Percentiles rank a stretch among this genome's conserved stretches.
Evolutionary conservation across 1,140 invertebrate species (phyloP).

Genomic region (Proctacanthus coquilletti): DNA sequence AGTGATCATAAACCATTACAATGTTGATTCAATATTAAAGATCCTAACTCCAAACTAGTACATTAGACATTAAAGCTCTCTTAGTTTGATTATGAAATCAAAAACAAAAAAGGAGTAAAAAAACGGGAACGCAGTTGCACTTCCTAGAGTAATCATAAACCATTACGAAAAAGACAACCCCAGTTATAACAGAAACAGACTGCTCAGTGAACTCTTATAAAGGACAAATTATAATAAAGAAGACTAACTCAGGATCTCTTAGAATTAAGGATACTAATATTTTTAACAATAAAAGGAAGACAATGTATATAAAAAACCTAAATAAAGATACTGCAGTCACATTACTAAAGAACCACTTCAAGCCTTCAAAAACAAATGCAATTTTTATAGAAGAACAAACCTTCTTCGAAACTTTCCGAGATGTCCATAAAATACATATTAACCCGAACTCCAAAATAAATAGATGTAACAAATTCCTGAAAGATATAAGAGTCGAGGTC

Average conservation of each 20-base stretch:
- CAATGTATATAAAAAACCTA: no score
- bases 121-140: constrained; percentile 20
- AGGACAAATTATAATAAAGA: background rate
- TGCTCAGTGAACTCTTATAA: background rate
- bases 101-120: constrained; percentile 25
- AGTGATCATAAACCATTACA: constrained; percentile 35
- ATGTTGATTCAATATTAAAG: constrained; percentile 33
- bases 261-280: background rate
- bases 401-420: no score
- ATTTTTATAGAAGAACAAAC: no score
- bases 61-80: constrained; percentile 30
- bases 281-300: no score
- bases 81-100: constrained; percentile 30
- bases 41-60: constrained; percentile 27
- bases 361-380: no score
- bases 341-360: no score
- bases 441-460: no score
- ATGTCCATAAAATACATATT: no score
- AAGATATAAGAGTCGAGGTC: background rate
- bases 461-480: background rate
- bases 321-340: no score
- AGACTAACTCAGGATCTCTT: background rate
- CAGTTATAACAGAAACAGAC: background rate
- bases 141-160: constrained; percentile 5
- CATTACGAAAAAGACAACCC: background rate